A percentile compares a stretch with the other conserved stretches of the same genome.
These are phyloP conservation scores for Euclidia mi DNA, from an alignment of 2,888 invertebrate species.

Conservation along the genomic window DNA sequence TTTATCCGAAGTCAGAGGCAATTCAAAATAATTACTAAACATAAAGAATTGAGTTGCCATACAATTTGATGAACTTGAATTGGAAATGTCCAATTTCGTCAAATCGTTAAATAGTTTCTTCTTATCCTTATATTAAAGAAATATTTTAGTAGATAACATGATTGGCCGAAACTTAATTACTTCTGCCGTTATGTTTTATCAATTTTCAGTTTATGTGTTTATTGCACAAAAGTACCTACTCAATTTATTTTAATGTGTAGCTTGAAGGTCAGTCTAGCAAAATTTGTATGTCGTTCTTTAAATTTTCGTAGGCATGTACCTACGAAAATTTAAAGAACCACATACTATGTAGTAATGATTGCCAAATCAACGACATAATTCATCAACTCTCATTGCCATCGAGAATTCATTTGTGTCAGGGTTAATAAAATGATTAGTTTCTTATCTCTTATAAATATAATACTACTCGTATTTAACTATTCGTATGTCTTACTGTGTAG, in stretches of 20 bases:
- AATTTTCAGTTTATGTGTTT: constrained; percentile 1
- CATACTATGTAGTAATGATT: constrained; percentile 25
- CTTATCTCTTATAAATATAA: constrained; percentile 13
- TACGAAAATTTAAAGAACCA: too few relatives aligned
- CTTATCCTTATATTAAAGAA: background rate
- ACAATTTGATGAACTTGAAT: too few relatives aligned
- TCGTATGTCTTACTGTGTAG: constrained; percentile 8
- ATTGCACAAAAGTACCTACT: background rate
- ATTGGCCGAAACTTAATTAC: background rate
- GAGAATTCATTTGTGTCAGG: constrained; percentile 38
- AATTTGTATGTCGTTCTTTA: constrained; percentile 10
- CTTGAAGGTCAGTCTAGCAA: background rate
- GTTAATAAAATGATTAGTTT: constrained; percentile 31
- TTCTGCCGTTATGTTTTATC: constrained; percentile 5
- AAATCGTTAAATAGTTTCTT: too few relatives aligned
- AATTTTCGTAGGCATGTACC: too few relatives aligned
- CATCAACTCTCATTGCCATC: constrained; percentile 40
- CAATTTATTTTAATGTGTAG: constrained; percentile 1
- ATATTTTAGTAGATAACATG: background rate
- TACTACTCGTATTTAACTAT: constrained; percentile 5
- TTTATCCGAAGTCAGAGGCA: too few relatives aligned
- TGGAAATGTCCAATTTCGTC: too few relatives aligned
- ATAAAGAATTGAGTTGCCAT: too few relatives aligned
- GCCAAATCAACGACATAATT: constrained; percentile 28
- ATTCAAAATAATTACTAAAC: too few relatives aligned